phyloP scores from a whole-genome alignment of 2,113 vertebrate genomes.

The Ahaetulla prasina region DNA sequence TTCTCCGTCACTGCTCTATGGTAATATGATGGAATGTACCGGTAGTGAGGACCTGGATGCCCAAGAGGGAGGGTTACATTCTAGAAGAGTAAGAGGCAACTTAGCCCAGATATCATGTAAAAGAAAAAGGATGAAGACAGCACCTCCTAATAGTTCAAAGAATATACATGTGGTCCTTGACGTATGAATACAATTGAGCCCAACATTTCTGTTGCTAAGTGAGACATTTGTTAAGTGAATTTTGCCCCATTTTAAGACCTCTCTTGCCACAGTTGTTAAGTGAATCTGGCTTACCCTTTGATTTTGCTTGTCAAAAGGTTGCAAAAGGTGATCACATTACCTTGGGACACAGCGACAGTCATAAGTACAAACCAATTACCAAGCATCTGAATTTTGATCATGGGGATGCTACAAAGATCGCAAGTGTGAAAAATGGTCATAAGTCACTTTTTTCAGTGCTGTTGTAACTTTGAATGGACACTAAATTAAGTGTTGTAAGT shows the following conservation, averaged over 20 bases:
- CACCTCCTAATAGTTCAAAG: not conserved
- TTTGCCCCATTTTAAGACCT: not conserved
- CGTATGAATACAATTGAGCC: not conserved
- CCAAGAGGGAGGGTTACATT: not conserved
- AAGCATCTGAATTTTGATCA: not conserved
- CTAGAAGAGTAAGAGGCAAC: not conserved
- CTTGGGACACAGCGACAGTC: not conserved
- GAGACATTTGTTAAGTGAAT: not conserved
- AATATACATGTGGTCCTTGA: not conserved
- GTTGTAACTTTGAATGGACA: not conserved
- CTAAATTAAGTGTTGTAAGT: not conserved
- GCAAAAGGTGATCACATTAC: not conserved
- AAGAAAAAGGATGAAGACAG: not conserved
- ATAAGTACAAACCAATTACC: not conserved
- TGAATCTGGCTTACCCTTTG: not conserved
- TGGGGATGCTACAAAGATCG: not conserved
- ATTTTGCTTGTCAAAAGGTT: not conserved
- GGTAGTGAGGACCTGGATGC: not conserved
- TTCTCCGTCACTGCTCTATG: too few relatives aligned
- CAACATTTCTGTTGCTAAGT: not conserved
- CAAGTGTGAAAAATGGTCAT: not conserved
- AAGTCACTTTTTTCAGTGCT: not conserved
- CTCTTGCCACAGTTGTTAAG: not conserved
- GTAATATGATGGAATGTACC: not conserved
- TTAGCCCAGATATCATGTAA: not conserved